A percentile compares a stretch with the other conserved stretches of the same genome.
Evolutionary conservation across 1,140 invertebrate species (phyloP).

Genomic region (Drosophila lini): DNA sequence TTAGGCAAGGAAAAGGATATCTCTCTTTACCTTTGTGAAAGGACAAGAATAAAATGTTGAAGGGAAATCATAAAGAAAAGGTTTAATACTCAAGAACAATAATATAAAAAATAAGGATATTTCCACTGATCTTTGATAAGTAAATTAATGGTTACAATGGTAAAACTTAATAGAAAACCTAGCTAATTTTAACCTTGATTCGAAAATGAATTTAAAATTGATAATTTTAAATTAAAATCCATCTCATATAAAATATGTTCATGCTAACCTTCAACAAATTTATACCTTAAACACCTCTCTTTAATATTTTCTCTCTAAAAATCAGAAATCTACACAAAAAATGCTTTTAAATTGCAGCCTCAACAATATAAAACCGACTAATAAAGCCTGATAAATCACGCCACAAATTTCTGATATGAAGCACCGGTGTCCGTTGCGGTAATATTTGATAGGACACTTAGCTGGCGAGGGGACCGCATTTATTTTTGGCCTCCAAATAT

Average conservation of each 20-base stretch:
- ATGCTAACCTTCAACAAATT: not conserved
- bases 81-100: not conserved
- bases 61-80: not conserved
- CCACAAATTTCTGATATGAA: slow-evolving; percentile 16
- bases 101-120: not conserved
- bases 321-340: not conserved
- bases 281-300: not conserved
- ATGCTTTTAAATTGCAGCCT: slow-evolving; percentile 1
- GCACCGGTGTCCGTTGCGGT: slow-evolving; percentile 1
- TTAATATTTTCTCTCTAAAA: not conserved
- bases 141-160: too few species aligned
- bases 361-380: slow-evolving; percentile 22
- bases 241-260: too few species aligned
- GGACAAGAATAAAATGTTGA: not conserved
- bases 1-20: slow-evolving; percentile 16
- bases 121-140: too few species aligned
- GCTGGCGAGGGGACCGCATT: slow-evolving; percentile 25
- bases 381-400: slow-evolving; percentile 23
- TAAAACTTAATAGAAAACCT: too few species aligned
- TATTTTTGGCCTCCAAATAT: slow-evolving; percentile 39
- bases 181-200: too few species aligned
- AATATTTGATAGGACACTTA: slow-evolving; percentile 40
- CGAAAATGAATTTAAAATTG: too few species aligned
- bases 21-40: slow-evolving; percentile 6
- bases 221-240: too few species aligned